These are phyloP conservation scores for Toxotes jaculatrix DNA, from an alignment of 2,113 vertebrate genomes.

Conservation along the genomic window DNA sequence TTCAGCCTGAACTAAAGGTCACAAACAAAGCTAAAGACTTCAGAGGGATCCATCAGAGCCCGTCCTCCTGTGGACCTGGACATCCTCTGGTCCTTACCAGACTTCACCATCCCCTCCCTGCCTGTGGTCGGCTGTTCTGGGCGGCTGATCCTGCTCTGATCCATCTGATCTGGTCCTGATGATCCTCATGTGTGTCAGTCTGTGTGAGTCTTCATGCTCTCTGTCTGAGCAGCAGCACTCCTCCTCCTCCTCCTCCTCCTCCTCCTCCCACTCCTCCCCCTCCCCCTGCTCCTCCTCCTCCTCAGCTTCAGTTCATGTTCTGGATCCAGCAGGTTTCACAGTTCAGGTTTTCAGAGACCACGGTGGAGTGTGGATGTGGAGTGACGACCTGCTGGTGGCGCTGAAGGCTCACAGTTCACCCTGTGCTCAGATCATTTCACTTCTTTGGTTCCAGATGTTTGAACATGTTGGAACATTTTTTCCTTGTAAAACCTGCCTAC, in stretches of 20 bases:
- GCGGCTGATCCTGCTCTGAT: not conserved
- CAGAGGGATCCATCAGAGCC: not conserved
- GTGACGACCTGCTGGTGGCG: too few relatives aligned
- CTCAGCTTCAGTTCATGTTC: not conserved
- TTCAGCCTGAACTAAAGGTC: not conserved
- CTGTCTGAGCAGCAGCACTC: not conserved
- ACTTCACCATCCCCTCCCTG: constrained; percentile 50
- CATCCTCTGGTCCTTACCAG: constrained; percentile 48
- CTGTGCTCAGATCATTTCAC: too few relatives aligned
- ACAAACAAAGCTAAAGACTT: not conserved
- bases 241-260: not conserved
- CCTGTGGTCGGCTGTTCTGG: not conserved
- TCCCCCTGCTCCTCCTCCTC: not conserved
- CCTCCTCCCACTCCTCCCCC: not conserved
- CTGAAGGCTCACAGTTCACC: too few relatives aligned
- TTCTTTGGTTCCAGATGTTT: too few relatives aligned
- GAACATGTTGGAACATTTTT: too few relatives aligned
- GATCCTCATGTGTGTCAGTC: constrained; percentile 16
- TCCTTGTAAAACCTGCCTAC: too few relatives aligned
- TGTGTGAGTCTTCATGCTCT: constrained; percentile 14
- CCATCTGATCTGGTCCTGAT: constrained; percentile 4
- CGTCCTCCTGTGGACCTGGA: constrained; percentile 18
- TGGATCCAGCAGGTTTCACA: not conserved
- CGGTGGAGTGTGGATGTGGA: too few relatives aligned
- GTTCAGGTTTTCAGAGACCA: too few relatives aligned